phyloP scores from a whole-genome alignment of 2,113 vertebrate genomes.

The Gasterosteus aculeatus region DNA sequence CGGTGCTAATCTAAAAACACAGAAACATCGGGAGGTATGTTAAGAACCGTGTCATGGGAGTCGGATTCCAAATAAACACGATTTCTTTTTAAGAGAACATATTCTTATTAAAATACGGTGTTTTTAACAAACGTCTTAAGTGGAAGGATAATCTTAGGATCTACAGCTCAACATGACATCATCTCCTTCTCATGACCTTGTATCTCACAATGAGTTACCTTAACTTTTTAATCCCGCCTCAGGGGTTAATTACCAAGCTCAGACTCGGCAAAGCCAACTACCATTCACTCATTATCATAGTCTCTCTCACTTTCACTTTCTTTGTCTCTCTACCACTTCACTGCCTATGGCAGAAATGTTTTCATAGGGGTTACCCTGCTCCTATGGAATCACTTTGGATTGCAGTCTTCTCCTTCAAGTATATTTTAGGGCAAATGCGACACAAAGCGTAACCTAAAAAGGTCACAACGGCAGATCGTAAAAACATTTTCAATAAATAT shows the following conservation, averaged over 20 bases:
- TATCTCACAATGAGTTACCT: constrained; percentile 34
- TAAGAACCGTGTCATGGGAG: constrained; percentile 52
- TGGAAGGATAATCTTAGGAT: not conserved
- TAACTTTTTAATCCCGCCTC: constrained; percentile 36
- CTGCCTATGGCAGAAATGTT: not conserved
- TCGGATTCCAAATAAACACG: not conserved
- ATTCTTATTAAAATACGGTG: not conserved
- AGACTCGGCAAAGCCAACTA: constrained; percentile 27
- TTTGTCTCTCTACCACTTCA: constrained; percentile 26
- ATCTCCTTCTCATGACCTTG: constrained; percentile 30
- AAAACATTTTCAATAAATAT: constrained; percentile 9
- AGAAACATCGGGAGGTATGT: constrained; percentile 54
- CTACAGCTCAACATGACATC: constrained; percentile 1
- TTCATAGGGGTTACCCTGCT: not conserved
- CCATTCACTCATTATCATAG: constrained; percentile 8
- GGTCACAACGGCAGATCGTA: constrained; percentile 7
- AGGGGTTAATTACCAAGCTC: constrained; percentile 57
- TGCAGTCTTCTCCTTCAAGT: not conserved
- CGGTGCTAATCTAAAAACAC: constrained; percentile 58
- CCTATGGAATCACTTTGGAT: not conserved
- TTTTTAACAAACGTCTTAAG: not conserved
- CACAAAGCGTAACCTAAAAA: not conserved
- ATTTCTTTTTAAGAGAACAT: not conserved
- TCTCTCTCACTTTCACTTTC: constrained; percentile 5
- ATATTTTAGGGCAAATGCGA: constrained; percentile 14